Conservation (phyloP, 1,140 invertebrate genomes). For the Antheraea pernyi region DNA sequence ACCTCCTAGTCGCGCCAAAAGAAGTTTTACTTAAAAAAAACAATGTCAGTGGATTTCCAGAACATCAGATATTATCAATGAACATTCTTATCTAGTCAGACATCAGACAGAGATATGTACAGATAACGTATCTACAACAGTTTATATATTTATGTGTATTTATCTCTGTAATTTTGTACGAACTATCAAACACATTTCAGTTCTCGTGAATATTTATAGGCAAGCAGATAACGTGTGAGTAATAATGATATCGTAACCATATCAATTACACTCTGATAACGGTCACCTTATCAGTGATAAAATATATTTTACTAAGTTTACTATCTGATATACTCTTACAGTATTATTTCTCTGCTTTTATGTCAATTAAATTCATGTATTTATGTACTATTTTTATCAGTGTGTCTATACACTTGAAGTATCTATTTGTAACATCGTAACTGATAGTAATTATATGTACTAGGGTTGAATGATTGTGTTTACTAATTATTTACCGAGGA, state of each 20-base stretch:
- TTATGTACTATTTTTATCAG: background rate
- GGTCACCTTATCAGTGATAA: conserved; percentile 8
- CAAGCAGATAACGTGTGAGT: conserved; percentile 3
- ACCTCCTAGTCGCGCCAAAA: too few species aligned
- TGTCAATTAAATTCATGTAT: background rate
- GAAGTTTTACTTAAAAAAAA: too few species aligned
- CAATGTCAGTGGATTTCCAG: background rate
- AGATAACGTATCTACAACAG: background rate
- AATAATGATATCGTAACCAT: conserved; percentile 18
- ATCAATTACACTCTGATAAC: conserved; percentile 17
- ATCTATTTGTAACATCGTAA: background rate
- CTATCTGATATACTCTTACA: background rate
- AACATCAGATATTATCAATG: background rate
- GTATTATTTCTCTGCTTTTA: background rate
- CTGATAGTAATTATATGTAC: background rate
- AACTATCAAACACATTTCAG: background rate
- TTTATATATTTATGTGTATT: background rate
- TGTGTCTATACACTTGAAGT: background rate
- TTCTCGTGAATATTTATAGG: background rate
- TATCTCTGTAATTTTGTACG: conserved; percentile 6
- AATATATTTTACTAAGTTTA: background rate
- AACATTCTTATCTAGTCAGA: background rate
- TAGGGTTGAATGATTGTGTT: too few species aligned
- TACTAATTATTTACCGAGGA: too few species aligned
- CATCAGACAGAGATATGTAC: background rate